These are phyloP conservation scores for Nasalis larvatus DNA, from an alignment of 2,113 vertebrate genomes.

Conservation along the genomic window DNA sequence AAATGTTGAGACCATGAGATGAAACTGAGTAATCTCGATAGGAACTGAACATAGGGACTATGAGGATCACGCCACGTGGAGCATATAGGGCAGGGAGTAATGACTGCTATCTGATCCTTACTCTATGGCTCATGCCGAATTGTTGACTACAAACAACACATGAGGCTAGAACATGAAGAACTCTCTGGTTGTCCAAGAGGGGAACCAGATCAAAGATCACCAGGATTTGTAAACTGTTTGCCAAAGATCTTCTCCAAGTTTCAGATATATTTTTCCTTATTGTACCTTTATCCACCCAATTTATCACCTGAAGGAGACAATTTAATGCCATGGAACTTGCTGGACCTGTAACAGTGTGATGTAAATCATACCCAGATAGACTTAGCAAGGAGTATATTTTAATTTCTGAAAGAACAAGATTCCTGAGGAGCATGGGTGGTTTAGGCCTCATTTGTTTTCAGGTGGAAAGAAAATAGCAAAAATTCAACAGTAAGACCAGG, in stretches of 20 bases:
- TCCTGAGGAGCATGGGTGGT: background rate
- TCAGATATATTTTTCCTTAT: background rate
- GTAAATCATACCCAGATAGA: too few species aligned
- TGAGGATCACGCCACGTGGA: background rate
- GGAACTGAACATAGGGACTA: too few species aligned
- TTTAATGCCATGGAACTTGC: too few species aligned
- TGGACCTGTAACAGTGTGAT: too few species aligned
- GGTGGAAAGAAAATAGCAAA: background rate
- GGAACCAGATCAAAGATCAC: background rate
- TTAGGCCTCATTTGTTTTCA: background rate
- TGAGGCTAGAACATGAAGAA: background rate
- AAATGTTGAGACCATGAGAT: background rate
- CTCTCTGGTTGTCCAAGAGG: background rate
- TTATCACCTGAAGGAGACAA: too few species aligned
- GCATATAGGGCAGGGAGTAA: background rate
- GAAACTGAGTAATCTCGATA: background rate
- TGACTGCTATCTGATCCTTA: background rate
- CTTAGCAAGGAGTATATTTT: background rate
- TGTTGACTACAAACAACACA: background rate
- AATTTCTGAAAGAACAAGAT: background rate
- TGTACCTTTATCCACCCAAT: too few species aligned
- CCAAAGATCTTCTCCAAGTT: background rate
- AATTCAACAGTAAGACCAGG: background rate
- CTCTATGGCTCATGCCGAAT: background rate
- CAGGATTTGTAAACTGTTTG: background rate